Evolutionary conservation across 2,797 vertebrate species (phyloP).

Genomic region (Salarias fasciatus): DNA sequence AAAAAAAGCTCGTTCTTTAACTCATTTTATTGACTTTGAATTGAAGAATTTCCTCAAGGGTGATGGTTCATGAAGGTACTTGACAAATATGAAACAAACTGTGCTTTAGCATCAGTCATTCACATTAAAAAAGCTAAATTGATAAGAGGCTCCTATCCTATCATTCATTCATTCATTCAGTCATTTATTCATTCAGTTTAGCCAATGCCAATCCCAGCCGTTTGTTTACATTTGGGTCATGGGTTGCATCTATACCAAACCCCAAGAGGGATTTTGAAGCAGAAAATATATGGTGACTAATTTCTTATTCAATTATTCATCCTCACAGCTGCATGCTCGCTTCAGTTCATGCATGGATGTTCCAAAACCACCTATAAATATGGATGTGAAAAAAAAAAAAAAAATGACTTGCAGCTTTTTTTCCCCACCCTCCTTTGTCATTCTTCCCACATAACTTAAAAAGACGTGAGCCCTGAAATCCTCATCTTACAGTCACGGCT

Average conservation of each 20-base stretch:
- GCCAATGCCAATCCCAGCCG: background rate
- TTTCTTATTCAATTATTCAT: conserved; percentile 27
- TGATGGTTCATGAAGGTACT: no score
- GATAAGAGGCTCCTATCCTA: background rate
- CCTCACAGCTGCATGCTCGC: conserved; percentile 12
- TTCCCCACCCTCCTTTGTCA: conserved; percentile 3
- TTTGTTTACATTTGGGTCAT: conserved; percentile 13
- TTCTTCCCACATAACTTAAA: conserved; percentile 35
- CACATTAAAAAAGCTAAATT: background rate
- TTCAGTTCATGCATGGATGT: conserved; percentile 10
- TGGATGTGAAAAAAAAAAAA: conserved; percentile 8
- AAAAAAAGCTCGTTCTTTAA: conserved; percentile 37
- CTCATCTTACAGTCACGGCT: conserved; percentile 47
- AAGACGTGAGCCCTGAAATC: conserved; percentile 55
- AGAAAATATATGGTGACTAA: conserved; percentile 25
- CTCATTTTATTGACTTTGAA: background rate
- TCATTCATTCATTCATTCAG: no score
- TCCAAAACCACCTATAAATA: conserved; percentile 24
- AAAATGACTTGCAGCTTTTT: no score
- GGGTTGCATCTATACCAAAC: conserved; percentile 6
- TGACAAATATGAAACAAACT: no score
- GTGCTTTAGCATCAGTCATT: no score
- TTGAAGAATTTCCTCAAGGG: background rate
- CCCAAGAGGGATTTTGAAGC: background rate
- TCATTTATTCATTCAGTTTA: no score